These are phyloP conservation scores for Saccopteryx leptura DNA, from an alignment of 2,113 vertebrate genomes.

Conservation along the genomic window DNA sequence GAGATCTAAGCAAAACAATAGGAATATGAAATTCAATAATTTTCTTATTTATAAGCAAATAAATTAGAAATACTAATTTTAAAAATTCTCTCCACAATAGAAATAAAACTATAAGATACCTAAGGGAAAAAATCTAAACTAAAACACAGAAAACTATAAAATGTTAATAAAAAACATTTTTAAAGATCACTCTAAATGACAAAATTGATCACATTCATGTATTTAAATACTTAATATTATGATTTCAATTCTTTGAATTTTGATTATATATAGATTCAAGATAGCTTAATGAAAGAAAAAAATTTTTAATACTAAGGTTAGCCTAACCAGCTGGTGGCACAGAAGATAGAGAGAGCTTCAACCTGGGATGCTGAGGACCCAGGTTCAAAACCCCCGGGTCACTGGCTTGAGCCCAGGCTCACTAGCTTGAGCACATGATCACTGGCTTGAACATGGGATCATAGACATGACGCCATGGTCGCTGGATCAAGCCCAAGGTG, in stretches of 20 bases:
- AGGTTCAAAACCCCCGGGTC: too few relatives aligned
- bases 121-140: not conserved
- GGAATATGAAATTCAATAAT: slow-evolving; percentile 6
- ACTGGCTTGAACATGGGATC: too few relatives aligned
- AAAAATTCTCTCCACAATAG: not conserved
- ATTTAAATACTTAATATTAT: not conserved
- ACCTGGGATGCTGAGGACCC: too few relatives aligned
- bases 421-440: too few relatives aligned
- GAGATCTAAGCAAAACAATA: not conserved
- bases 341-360: too few relatives aligned
- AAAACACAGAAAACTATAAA: not conserved
- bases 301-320: too few relatives aligned
- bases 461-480: too few relatives aligned
- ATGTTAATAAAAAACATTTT: not conserved
- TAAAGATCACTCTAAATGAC: not conserved
- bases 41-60: not conserved
- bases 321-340: too few relatives aligned
- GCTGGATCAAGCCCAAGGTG: too few relatives aligned
- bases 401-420: too few relatives aligned
- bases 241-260: slow-evolving; percentile 9
- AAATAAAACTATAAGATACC: not conserved
- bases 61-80: not conserved
- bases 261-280: not conserved
- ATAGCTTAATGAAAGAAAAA: not conserved
- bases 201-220: not conserved